These are phyloP conservation scores for Zeus faber DNA, from an alignment of 2,113 vertebrate genomes.

Conservation along the genomic window DNA sequence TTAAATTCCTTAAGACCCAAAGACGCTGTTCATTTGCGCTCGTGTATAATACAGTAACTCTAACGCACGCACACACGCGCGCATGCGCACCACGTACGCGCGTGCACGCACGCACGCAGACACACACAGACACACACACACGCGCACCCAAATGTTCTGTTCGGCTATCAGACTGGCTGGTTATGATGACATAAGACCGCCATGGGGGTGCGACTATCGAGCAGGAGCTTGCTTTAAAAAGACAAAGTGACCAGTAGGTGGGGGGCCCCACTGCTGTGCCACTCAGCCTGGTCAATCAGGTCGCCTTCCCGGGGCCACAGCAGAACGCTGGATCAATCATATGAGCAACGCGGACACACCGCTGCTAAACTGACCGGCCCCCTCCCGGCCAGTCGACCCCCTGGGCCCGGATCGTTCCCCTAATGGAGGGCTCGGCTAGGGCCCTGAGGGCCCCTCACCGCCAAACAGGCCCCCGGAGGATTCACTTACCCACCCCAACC, in stretches of 20 bases:
- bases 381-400: conserved; percentile 48
- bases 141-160: neutral
- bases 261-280: conserved; percentile 38
- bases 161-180: conserved; percentile 6
- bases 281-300: conserved; percentile 52
- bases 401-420: conserved; percentile 62
- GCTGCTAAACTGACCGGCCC: conserved; percentile 64
- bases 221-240: conserved; percentile 55
- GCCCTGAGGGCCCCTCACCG: conserved; percentile 42
- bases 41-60: too few relatives aligned
- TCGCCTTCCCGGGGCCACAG: conserved; percentile 52
- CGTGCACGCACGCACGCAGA: conserved; percentile 8
- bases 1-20: conserved; percentile 63
- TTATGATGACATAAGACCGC: conserved; percentile 41
- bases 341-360: conserved; percentile 61
- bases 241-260: conserved; percentile 61
- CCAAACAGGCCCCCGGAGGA: conserved; percentile 62
- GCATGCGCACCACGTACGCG: conserved; percentile 12
- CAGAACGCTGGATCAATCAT: conserved; percentile 55
- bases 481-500: too few relatives aligned
- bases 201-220: conserved; percentile 45
- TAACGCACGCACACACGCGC: conserved; percentile 19
- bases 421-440: conserved; percentile 66
- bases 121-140: conserved; percentile 7
- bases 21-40: conserved; percentile 1